Conservation (phyloP, 1,140 invertebrate species). For the Zaprionus kolodkinae region DNA sequence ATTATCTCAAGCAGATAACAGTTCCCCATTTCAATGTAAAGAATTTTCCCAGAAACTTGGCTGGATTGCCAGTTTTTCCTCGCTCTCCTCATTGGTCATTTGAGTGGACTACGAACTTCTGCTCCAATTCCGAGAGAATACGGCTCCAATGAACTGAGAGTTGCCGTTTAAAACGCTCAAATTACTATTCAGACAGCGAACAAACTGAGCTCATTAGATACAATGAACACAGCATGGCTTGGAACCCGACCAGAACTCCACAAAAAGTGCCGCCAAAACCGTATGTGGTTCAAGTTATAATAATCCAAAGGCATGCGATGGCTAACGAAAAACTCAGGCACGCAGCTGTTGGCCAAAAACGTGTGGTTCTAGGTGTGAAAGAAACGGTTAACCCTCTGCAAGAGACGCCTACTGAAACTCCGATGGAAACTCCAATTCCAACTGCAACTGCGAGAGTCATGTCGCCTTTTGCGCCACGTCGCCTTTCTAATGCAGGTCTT, state of each 20-base stretch:
- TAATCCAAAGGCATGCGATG: slow-evolving; percentile 5
- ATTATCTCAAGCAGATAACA: background rate
- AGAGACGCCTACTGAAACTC: slow-evolving; percentile 22
- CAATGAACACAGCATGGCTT: slow-evolving; percentile 31
- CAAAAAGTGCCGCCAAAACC: slow-evolving; percentile 43
- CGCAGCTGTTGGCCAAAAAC: slow-evolving; percentile 27
- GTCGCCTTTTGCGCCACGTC: slow-evolving; percentile 7
- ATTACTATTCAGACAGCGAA: slow-evolving; percentile 64
- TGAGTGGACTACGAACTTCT: slow-evolving; percentile 14
- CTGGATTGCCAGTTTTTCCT: background rate
- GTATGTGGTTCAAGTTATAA: slow-evolving; percentile 46
- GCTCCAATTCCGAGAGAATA: slow-evolving; percentile 48
- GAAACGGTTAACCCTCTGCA: slow-evolving; percentile 41
- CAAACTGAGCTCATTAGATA: slow-evolving; percentile 29
- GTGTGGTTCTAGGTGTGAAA: slow-evolving; percentile 57
- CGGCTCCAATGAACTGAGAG: slow-evolving; percentile 17
- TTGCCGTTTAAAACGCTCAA: background rate
- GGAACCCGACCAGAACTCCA: slow-evolving; percentile 46
- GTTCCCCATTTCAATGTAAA: background rate
- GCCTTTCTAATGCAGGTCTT: slow-evolving; percentile 52
- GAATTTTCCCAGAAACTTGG: background rate
- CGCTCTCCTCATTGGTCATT: background rate
- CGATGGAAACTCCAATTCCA: background rate
- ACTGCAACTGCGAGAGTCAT: background rate
- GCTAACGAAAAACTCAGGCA: slow-evolving; percentile 42